Conservation (phyloP, 2,113 vertebrate species). For the Salvator merianae region DNA sequence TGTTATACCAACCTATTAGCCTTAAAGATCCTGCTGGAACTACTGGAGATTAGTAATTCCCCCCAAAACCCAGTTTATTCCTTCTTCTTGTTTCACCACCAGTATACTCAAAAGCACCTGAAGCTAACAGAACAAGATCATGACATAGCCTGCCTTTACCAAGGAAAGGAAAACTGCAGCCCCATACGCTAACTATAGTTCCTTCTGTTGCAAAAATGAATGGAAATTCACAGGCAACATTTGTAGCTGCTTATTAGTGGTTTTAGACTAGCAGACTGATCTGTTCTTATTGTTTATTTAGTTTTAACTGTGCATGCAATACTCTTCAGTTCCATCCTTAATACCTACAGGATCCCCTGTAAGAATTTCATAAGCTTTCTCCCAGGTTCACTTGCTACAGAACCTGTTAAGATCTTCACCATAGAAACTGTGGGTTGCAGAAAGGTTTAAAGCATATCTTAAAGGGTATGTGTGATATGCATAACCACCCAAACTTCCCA, state of each 20-base stretch:
- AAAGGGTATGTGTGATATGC: neutral
- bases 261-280: neutral
- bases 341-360: neutral
- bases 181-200: too few relatives aligned
- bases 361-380: neutral
- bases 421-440: neutral
- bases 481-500: neutral
- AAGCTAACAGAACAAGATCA: neutral
- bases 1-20: too few relatives aligned
- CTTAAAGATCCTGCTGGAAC: too few relatives aligned
- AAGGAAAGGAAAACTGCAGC: neutral
- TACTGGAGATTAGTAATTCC: too few relatives aligned
- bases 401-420: neutral
- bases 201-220: neutral
- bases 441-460: neutral
- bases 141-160: neutral
- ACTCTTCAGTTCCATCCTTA: neutral
- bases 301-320: neutral
- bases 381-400: neutral
- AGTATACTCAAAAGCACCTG: neutral
- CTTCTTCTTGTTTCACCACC: too few relatives aligned
- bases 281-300: neutral
- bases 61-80: too few relatives aligned
- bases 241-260: neutral
- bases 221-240: neutral